Conservation (phyloP, 2,113 vertebrate genomes). For the Emydocephalus ijimae region DNA sequence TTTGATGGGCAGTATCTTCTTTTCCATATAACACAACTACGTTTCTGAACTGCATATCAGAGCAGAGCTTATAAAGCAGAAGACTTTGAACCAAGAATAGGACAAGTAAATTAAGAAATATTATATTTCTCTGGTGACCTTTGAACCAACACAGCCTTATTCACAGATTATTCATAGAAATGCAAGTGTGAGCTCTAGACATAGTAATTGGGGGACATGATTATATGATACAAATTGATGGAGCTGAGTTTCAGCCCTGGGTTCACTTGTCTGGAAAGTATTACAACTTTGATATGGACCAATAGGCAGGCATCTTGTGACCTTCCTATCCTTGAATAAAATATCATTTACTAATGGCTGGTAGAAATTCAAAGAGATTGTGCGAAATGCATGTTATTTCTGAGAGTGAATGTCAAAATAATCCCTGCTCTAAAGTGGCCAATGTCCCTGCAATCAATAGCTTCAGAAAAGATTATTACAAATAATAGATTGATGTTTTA, state of each 20-base stretch:
- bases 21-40: not conserved
- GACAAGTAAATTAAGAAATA: not conserved
- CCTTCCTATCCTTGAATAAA: not conserved
- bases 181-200: not conserved
- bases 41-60: not conserved
- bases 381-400: not conserved
- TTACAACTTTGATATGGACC: no score
- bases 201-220: not conserved
- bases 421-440: not conserved
- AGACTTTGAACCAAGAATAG: not conserved
- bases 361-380: not conserved
- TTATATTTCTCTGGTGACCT: not conserved
- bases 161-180: not conserved
- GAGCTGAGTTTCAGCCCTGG: not conserved
- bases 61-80: not conserved
- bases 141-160: no score
- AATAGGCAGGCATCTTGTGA: not conserved
- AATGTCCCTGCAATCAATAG: not conserved
- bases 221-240: not conserved
- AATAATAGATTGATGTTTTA: conserved; percentile 16
- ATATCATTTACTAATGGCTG: not conserved
- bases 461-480: not conserved
- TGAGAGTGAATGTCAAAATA: not conserved
- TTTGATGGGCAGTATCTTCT: not conserved
- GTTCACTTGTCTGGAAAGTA: not conserved